Conservation (phyloP, 53 echinoderm and acorn worm genomes). For the Paracentrotus lividus region DNA sequence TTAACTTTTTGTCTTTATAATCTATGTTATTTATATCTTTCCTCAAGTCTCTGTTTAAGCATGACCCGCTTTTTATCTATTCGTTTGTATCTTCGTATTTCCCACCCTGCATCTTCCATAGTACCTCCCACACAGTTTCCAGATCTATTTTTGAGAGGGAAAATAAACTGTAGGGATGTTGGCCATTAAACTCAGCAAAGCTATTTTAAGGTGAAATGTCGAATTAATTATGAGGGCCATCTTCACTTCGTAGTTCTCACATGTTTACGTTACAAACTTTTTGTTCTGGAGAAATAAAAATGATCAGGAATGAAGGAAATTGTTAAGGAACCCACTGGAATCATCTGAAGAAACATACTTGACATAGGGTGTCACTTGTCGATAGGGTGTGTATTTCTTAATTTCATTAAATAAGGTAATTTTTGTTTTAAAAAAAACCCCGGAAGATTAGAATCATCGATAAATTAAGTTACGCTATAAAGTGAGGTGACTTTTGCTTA, state of each 20-base stretch:
- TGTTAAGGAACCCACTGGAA: no score
- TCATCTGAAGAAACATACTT: no score
- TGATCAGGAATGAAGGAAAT: no score
- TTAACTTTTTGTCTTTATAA: constrained; percentile 19
- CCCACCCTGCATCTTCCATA: no score
- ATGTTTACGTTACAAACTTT: background rate
- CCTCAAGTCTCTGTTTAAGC: constrained; percentile 39
- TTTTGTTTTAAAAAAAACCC: no score
- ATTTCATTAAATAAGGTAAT: no score
- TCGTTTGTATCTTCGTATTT: constrained; percentile 40
- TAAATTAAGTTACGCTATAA: no score
- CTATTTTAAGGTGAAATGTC: constrained; percentile 48
- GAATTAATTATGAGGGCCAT: constrained; percentile 7
- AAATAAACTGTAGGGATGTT: constrained; percentile 42
- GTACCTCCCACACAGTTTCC: constrained; percentile 37
- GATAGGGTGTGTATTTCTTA: no score
- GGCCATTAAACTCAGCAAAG: background rate
- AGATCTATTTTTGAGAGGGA: constrained; percentile 31
- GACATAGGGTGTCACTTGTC: no score
- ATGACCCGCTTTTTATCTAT: constrained; percentile 31
- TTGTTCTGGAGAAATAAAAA: background rate
- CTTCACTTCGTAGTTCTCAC: background rate
- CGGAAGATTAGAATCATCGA: no score
- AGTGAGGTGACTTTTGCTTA: no score
- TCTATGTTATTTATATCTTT: constrained; percentile 16